Conservation (phyloP, 2,113 vertebrate genomes). For the Semnornis frantzii region DNA sequence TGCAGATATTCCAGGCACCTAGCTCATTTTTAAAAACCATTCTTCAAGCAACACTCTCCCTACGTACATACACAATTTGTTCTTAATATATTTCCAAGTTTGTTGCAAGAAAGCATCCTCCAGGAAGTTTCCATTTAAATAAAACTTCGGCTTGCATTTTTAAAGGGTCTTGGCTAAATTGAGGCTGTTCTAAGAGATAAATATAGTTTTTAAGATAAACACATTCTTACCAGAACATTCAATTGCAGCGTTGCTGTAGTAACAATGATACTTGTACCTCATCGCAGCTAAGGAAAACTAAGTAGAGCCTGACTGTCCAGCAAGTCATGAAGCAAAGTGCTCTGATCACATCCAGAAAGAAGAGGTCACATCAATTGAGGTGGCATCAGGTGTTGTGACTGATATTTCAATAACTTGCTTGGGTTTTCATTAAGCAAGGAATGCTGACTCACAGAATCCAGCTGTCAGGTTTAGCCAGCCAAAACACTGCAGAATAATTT, state of each 20-base stretch:
- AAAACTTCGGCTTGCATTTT: neutral
- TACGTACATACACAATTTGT: neutral
- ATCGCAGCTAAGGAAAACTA: neutral
- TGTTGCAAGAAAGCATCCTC: neutral
- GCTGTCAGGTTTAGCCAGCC: neutral
- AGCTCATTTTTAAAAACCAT: neutral
- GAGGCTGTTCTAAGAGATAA: neutral
- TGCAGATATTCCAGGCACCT: neutral
- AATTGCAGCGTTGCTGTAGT: neutral
- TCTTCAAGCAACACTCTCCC: neutral
- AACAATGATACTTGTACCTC: slow-evolving; percentile 2
- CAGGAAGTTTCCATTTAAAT: neutral
- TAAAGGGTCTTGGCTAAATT: slow-evolving; percentile 1
- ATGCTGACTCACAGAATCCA: slow-evolving; percentile 10
- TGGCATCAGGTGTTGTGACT: neutral
- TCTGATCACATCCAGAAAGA: neutral
- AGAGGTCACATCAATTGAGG: neutral
- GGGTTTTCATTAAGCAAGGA: slow-evolving; percentile 40
- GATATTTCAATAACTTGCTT: neutral
- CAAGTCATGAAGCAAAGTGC: neutral
- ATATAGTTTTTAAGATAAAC: slow-evolving; percentile 4
- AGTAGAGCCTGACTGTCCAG: neutral
- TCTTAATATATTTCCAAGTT: neutral
- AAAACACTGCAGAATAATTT: neutral
- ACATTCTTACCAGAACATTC: slow-evolving; percentile 5